Evolutionary conservation across 1,140 invertebrate genomes (phyloP).

Genomic region (Laupala kohalensis): DNA sequence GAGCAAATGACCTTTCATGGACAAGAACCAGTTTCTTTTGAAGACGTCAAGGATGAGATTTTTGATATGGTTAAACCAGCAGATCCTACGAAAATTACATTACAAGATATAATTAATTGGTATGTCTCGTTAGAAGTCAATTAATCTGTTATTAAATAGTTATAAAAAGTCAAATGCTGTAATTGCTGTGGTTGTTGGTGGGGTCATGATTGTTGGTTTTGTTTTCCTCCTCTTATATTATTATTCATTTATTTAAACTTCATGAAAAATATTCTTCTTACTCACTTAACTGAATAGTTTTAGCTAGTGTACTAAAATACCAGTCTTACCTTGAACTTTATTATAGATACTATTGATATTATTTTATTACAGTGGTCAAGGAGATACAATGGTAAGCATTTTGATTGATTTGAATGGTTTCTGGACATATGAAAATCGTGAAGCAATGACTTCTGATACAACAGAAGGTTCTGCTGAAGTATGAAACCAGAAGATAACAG

Average conservation of each 20-base stretch:
- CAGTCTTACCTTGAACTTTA: no score
- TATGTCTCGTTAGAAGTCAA: constrained; percentile 17
- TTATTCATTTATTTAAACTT: no score
- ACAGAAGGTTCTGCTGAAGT: constrained; percentile 14
- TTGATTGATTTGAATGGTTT: constrained; percentile 93
- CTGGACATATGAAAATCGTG: constrained; percentile 90
- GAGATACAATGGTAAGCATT: constrained; percentile 86
- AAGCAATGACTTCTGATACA: constrained; percentile 51
- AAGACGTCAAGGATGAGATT: constrained; percentile 93
- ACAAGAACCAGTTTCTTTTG: constrained; percentile 76
- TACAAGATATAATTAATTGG: constrained; percentile 65
- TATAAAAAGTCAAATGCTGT: no score
- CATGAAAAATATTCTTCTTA: no score
- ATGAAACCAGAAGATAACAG: no score
- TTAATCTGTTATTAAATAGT: background rate
- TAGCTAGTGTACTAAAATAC: no score
- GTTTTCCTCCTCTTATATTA: no score
- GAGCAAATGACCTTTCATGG: constrained; percentile 74
- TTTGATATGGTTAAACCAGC: constrained; percentile 94
- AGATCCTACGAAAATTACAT: constrained; percentile 71
- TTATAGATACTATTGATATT: constrained; percentile 11
- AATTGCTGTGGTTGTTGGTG: no score
- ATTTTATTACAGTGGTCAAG: constrained; percentile 59
- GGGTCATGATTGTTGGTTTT: background rate
- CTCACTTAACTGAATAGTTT: no score